phyloP scores from a whole-genome alignment of 2,113 vertebrate species.

The Triplophysa rosa region DNA sequence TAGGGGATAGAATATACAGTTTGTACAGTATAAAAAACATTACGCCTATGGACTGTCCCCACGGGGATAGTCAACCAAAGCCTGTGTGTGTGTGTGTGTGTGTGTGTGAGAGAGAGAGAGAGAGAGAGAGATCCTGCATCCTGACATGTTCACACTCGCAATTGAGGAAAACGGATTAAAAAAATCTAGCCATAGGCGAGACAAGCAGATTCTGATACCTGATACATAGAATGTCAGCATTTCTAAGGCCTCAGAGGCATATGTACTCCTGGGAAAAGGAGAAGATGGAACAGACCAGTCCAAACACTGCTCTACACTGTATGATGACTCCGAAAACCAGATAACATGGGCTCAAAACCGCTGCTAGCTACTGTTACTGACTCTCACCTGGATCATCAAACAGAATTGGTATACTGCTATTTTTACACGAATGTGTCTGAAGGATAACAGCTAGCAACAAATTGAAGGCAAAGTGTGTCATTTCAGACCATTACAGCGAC shows the following conservation, averaged over 20 bases:
- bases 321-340: background rate
- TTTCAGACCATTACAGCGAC: no score
- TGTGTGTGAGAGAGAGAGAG: background rate
- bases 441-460: no score
- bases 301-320: slow-evolving; percentile 23
- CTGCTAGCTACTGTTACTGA: slow-evolving; percentile 5
- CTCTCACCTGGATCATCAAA: background rate
- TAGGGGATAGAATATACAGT: no score
- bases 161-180: slow-evolving; percentile 59
- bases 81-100: background rate
- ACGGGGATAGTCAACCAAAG: no score
- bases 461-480: no score
- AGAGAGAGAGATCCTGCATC: background rate
- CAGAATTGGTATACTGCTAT: slow-evolving; percentile 2
- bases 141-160: slow-evolving; percentile 70
- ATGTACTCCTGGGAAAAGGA: slow-evolving; percentile 63
- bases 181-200: slow-evolving; percentile 67
- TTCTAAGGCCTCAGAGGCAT: slow-evolving; percentile 58
- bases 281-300: slow-evolving; percentile 50
- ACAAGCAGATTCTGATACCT: slow-evolving; percentile 58
- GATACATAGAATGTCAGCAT: slow-evolving; percentile 67
- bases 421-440: background rate
- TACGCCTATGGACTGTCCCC: background rate
- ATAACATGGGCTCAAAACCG: background rate
- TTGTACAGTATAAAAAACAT: no score